phyloP scores from a whole-genome alignment of 2,113 vertebrate genomes.

The Heptranchias perlo region DNA sequence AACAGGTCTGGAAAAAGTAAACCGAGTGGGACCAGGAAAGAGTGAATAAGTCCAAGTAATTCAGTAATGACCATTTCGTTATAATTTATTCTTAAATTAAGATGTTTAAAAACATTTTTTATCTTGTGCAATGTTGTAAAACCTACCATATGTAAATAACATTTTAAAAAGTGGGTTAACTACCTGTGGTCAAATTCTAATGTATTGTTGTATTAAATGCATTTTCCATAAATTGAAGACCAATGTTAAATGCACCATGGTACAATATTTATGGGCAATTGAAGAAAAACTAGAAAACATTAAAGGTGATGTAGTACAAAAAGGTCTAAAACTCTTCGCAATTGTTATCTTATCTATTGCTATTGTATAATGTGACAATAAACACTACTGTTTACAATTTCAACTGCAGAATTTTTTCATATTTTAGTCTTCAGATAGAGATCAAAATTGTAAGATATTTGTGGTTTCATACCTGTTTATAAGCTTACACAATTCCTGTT shows the following conservation, averaged over 20 bases:
- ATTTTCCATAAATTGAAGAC: background rate
- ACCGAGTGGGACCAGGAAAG: conserved; percentile 59
- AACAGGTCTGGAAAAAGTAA: conserved; percentile 54
- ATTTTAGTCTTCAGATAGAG: background rate
- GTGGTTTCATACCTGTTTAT: background rate
- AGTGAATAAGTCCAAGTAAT: conserved; percentile 49
- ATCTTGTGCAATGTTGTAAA: conserved; percentile 20
- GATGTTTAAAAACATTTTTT: background rate
- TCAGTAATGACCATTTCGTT: background rate
- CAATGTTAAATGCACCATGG: background rate
- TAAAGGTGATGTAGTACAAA: background rate
- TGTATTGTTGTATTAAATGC: conserved; percentile 20
- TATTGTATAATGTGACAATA: conserved; percentile 27
- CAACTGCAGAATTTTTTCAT: background rate
- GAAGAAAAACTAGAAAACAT: conserved; percentile 13
- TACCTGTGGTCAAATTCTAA: background rate
- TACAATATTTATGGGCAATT: background rate
- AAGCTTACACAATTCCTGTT: background rate
- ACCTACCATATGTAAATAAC: background rate
- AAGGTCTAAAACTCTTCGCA: background rate
- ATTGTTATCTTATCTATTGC: background rate
- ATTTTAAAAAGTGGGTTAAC: background rate
- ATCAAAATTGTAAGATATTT: background rate
- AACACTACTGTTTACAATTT: conserved; percentile 26
- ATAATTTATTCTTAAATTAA: conserved; percentile 35